Evolutionary conservation across 2,113 vertebrate genomes (phyloP).

Genomic region (Gasterosteus aculeatus): DNA sequence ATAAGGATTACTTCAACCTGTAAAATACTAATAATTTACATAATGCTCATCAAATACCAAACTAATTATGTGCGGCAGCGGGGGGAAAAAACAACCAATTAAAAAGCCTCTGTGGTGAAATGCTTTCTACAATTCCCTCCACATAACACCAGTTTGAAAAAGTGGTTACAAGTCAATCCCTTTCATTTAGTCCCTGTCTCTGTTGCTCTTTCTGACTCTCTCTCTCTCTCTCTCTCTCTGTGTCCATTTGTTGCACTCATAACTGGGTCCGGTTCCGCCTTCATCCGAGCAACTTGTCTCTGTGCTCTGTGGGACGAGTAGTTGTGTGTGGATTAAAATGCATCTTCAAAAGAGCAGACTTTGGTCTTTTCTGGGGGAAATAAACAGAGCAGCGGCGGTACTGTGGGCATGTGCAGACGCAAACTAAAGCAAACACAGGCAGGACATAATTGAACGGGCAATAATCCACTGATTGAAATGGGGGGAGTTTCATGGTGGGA

Average conservation of each 20-base stretch:
- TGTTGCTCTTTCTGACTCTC: conserved; percentile 39
- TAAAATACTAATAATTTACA: conserved; percentile 69
- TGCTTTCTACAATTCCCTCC: conserved; percentile 48
- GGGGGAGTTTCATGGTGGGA: not conserved
- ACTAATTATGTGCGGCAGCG: conserved; percentile 68
- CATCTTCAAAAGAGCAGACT: conserved; percentile 73
- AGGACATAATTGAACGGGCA: conserved; percentile 55
- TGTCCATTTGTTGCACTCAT: conserved; percentile 32
- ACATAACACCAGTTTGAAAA: conserved; percentile 54
- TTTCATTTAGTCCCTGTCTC: conserved; percentile 31
- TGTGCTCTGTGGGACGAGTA: conserved; percentile 37
- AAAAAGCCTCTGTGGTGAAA: conserved; percentile 62
- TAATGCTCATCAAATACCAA: conserved; percentile 72
- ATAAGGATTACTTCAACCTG: conserved; percentile 64
- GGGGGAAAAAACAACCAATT: conserved; percentile 71
- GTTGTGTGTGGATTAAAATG: conserved; percentile 52
- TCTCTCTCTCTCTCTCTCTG: conserved; percentile 31
- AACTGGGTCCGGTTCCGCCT: conserved; percentile 26
- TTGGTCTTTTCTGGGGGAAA: conserved; percentile 33
- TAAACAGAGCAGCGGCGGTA: conserved; percentile 45
- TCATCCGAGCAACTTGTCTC: conserved; percentile 44
- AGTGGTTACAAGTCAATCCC: conserved; percentile 34
- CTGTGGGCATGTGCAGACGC: conserved; percentile 29
- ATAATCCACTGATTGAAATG: conserved; percentile 56
- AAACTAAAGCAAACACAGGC: conserved; percentile 47